A percentile compares a stretch with the other conserved stretches of the same genome.
These are phyloP conservation scores for Sebastes trivittatus DNA, from an alignment of 2,797 vertebrate species.

Conservation along the genomic window DNA sequence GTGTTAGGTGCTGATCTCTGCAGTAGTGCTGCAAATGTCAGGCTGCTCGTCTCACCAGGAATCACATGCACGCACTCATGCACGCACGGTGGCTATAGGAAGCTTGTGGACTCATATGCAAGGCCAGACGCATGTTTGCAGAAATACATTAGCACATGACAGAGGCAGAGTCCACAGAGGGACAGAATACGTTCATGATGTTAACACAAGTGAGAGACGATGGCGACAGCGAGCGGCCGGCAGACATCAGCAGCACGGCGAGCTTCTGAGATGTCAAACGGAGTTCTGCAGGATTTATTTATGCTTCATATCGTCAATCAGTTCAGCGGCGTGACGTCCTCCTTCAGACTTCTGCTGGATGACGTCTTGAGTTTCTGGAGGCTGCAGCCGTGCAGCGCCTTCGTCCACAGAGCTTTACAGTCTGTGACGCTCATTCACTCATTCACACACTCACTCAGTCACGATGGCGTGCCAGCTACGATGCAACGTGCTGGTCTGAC, in stretches of 20 bases:
- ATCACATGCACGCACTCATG: not conserved
- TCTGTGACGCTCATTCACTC: no score
- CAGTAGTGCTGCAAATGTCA: constrained; percentile 40
- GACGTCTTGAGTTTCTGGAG: no score
- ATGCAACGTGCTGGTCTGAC: no score
- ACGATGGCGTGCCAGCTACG: no score
- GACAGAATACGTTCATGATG: not conserved
- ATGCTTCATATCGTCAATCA: no score
- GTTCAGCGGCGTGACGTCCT: no score
- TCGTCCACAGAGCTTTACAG: no score
- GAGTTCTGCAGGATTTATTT: no score
- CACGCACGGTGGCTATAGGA: not conserved
- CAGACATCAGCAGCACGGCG: not conserved
- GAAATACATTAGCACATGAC: not conserved
- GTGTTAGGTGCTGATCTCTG: constrained; percentile 49
- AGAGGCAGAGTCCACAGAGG: not conserved
- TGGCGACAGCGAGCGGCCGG: not conserved
- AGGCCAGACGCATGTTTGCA: not conserved
- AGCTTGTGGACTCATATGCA: not conserved
- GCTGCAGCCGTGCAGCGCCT: no score
- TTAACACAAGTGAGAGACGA: not conserved
- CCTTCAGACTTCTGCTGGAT: no score
- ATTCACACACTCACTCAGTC: no score
- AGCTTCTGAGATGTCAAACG: not conserved
- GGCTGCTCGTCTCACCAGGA: constrained; percentile 11